A percentile compares a stretch with the other conserved stretches of the same genome.
Conservation (phyloP, 2,888 invertebrate species). For the Philereme vetulata region DNA sequence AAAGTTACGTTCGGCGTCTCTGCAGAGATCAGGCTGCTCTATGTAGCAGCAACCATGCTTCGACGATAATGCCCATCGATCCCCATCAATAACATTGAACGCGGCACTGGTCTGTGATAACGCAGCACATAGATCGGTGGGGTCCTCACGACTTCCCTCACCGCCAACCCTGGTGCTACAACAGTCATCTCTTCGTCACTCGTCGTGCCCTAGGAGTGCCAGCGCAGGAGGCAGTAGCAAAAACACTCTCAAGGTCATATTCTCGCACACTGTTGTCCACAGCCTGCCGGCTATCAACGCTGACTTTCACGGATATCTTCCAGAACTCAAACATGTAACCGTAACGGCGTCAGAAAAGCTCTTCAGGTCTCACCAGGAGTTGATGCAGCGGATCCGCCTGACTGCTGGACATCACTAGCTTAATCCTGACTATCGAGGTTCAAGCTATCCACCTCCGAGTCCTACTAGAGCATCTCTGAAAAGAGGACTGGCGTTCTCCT, state of each 20-base stretch:
- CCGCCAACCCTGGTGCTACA: conserved; percentile 45
- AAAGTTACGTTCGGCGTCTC: conserved; percentile 51
- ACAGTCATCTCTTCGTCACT: conserved; percentile 40
- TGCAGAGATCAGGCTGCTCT: conserved; percentile 55
- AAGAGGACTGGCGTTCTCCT: conserved; percentile 88
- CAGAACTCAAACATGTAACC: conserved; percentile 26
- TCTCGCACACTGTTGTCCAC: conserved; percentile 88
- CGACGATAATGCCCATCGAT: conserved; percentile 53
- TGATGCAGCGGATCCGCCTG: conserved; percentile 65
- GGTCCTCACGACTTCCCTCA: not conserved
- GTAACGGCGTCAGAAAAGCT: conserved; percentile 65
- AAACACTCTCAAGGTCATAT: conserved; percentile 87
- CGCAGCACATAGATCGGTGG: not conserved
- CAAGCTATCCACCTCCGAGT: conserved; percentile 93
- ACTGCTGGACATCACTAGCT: conserved; percentile 58
- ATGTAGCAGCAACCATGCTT: conserved; percentile 58
- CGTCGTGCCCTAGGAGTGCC: conserved; percentile 42
- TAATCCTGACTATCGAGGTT: conserved; percentile 86
- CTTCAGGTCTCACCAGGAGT: conserved; percentile 67
- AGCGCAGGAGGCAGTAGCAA: conserved; percentile 45
- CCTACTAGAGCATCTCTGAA: conserved; percentile 80
- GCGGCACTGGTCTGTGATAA: conserved; percentile 60
- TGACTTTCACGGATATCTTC: conserved; percentile 34
- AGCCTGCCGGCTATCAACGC: conserved; percentile 89
- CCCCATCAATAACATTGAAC: conserved; percentile 59